Evolutionary conservation across 2,797 vertebrate species (phyloP).

Genomic region (Holocentrus rufus): DNA sequence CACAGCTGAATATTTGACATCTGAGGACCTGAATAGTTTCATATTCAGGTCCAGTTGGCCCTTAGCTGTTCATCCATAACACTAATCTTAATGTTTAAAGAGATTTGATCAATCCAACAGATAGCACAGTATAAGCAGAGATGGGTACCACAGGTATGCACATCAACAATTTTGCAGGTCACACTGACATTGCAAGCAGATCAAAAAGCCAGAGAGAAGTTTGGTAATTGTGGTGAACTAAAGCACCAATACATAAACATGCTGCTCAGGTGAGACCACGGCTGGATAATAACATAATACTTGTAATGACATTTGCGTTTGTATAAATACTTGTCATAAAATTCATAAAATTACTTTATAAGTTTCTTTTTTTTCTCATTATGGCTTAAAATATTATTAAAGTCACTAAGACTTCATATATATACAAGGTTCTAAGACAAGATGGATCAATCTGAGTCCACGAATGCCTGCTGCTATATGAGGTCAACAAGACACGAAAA

Average conservation of each 20-base stretch:
- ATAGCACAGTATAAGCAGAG: constrained; percentile 27
- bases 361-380: no score
- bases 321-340: no score
- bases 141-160: constrained; percentile 30
- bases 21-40: constrained; percentile 71
- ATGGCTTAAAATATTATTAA: no score
- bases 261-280: no score
- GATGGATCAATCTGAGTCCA: no score
- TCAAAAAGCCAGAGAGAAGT: not conserved
- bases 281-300: no score
- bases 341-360: no score
- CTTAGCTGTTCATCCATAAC: constrained; percentile 76
- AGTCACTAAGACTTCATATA: no score
- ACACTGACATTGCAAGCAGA: not conserved
- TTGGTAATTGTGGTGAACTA: not conserved
- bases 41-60: constrained; percentile 76
- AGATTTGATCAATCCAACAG: constrained; percentile 66
- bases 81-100: constrained; percentile 77
- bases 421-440: no score
- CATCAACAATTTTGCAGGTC: constrained; percentile 15
- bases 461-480: no score
- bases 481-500: no score
- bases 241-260: not conserved
- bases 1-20: constrained; percentile 77
- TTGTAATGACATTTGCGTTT: no score